Conservation (phyloP, 2,113 vertebrate species). For the Candoia aspera region DNA sequence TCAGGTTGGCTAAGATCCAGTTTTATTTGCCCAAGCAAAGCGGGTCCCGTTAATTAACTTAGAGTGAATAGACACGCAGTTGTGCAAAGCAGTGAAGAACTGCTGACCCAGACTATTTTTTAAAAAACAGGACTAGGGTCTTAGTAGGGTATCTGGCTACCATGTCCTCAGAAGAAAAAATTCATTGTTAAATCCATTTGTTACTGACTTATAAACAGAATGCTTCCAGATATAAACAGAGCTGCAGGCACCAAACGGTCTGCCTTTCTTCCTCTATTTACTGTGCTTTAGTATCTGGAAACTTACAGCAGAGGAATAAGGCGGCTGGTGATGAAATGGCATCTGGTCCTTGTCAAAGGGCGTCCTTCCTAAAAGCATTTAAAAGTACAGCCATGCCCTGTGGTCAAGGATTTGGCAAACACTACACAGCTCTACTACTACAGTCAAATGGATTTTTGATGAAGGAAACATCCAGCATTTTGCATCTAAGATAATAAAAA, state of each 20-base stretch:
- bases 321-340: not conserved
- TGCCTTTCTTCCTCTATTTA: not conserved
- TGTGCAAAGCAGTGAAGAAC: not conserved
- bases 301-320: not conserved
- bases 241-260: not conserved
- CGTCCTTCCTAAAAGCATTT: not conserved
- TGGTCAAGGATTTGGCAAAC: not conserved
- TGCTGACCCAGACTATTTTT: not conserved
- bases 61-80: not conserved
- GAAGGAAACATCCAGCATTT: not conserved
- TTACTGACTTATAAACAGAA: not conserved
- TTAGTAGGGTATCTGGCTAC: not conserved
- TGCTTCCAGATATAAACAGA: not conserved
- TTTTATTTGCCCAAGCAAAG: not conserved
- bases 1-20: not conserved
- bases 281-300: not conserved
- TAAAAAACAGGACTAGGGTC: no score
- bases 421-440: not conserved
- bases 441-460: not conserved
- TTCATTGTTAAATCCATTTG: not conserved
- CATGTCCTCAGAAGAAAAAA: not conserved
- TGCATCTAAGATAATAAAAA: not conserved
- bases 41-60: not conserved
- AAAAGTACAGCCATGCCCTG: not conserved
- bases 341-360: not conserved